These are phyloP conservation scores for Kryptolebias marmoratus DNA, from an alignment of 2,113 vertebrate genomes.

Conservation along the genomic window DNA sequence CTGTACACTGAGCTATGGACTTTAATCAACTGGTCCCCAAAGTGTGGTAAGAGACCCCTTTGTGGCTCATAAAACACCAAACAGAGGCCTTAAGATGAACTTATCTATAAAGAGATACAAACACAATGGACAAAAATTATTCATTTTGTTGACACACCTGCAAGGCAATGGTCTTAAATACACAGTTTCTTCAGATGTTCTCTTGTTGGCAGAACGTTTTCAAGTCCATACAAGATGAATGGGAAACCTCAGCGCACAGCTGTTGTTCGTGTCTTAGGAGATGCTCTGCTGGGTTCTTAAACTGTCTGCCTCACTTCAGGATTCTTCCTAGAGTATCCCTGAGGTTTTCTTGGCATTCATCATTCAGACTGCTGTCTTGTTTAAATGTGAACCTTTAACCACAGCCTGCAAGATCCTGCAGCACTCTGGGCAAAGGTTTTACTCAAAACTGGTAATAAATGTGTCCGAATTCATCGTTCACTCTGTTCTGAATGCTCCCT, in stretches of 20 bases:
- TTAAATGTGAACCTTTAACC: not conserved
- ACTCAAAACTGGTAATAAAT: not conserved
- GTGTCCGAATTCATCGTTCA: too few species aligned
- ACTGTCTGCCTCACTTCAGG: not conserved
- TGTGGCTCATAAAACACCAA: not conserved
- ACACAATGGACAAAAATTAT: too few species aligned
- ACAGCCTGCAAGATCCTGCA: not conserved
- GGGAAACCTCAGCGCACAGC: not conserved
- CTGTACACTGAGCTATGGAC: not conserved
- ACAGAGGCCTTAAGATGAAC: too few species aligned
- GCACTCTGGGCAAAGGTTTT: not conserved
- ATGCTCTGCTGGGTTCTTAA: not conserved
- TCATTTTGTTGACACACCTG: not conserved
- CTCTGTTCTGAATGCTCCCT: too few species aligned
- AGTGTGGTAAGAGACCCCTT: not conserved
- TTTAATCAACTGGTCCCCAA: not conserved
- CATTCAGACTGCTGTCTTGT: not conserved
- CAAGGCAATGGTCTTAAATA: too few species aligned
- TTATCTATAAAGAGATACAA: not conserved
- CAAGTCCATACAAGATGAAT: not conserved
- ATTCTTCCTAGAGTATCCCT: not conserved
- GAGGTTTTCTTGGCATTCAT: not conserved
- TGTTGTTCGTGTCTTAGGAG: not conserved
- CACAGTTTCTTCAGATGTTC: not conserved
- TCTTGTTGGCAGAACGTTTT: not conserved